Conservation (phyloP, 2,797 vertebrate species). For the Sitta carolinensis region DNA sequence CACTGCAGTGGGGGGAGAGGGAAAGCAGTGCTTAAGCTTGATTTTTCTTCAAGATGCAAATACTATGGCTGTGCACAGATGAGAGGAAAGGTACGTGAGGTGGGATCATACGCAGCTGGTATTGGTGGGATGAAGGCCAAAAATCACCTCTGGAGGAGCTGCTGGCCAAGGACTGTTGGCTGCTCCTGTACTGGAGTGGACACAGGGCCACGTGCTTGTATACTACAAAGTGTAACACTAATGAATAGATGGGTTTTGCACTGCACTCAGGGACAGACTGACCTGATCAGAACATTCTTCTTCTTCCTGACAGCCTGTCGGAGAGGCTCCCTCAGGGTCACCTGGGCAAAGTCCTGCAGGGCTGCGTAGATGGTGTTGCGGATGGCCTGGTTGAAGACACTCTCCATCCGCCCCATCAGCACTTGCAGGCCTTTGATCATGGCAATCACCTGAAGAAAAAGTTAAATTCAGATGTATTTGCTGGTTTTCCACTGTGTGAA, state of each 20-base stretch:
- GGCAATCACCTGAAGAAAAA: slow-evolving; percentile 83
- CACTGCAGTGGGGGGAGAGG: slow-evolving; percentile 71
- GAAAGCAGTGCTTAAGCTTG: neutral
- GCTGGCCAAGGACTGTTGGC: neutral
- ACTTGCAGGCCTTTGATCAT: slow-evolving; percentile 99
- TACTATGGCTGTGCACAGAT: neutral
- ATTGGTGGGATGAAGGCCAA: neutral
- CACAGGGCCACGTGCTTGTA: neutral
- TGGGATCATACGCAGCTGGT: neutral
- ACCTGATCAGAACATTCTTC: slow-evolving; percentile 97
- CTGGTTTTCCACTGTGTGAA: neutral
- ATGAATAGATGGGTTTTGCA: neutral
- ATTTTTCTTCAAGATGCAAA: neutral
- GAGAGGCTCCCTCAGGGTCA: slow-evolving; percentile 92
- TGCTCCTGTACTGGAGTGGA: neutral
- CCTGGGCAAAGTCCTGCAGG: slow-evolving; percentile 97
- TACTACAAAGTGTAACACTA: neutral
- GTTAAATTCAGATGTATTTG: neutral
- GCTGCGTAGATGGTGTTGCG: slow-evolving; percentile 97
- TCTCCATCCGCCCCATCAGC: slow-evolving; percentile 98
- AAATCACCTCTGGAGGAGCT: neutral
- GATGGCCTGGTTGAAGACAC: slow-evolving; percentile 98
- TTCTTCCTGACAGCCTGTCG: slow-evolving; percentile 98
- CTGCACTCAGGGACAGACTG: neutral
- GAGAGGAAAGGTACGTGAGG: neutral